These are phyloP conservation scores for Horisme vitalbata DNA, from an alignment of 2,888 invertebrate species.

Conservation along the genomic window DNA sequence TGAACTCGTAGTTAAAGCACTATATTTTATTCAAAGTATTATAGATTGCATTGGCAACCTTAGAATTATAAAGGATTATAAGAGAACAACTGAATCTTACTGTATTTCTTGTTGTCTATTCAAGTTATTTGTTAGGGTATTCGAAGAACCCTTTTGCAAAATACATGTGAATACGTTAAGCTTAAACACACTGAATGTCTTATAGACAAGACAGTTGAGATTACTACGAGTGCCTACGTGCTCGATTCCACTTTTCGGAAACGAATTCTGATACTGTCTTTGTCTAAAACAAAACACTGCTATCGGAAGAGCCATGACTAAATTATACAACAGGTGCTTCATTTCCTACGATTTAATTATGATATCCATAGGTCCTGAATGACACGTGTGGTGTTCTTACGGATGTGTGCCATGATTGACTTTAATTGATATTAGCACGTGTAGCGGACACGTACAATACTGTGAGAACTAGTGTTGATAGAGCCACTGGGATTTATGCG, in stretches of 20 bases:
- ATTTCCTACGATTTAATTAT: constrained; percentile 36
- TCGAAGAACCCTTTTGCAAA: too few species aligned
- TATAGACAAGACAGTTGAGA: not conserved
- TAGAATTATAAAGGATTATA: too few species aligned
- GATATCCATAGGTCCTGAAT: constrained; percentile 34
- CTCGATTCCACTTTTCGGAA: constrained; percentile 3
- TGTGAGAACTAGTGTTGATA: constrained; percentile 41
- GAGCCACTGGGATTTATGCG: constrained; percentile 29
- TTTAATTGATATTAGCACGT: constrained; percentile 66
- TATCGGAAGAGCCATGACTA: constrained; percentile 19
- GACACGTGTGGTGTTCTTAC: constrained; percentile 55
- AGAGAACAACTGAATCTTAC: too few species aligned
- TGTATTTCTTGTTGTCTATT: too few species aligned
- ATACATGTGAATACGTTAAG: too few species aligned
- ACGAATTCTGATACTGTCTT: constrained; percentile 15
- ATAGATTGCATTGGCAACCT: too few species aligned
- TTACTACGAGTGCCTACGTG: constrained; percentile 7
- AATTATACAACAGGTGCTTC: constrained; percentile 24
- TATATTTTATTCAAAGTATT: too few species aligned
- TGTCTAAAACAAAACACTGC: constrained; percentile 10
- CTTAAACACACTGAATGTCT: too few species aligned
- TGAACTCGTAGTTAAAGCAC: too few species aligned
- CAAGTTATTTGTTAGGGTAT: too few species aligned
- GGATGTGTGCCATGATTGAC: constrained; percentile 59
- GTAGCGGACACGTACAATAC: constrained; percentile 54